Evolutionary conservation across 1,140 invertebrate species (phyloP).

Genomic region (Lordiphosa clarofinis): DNA sequence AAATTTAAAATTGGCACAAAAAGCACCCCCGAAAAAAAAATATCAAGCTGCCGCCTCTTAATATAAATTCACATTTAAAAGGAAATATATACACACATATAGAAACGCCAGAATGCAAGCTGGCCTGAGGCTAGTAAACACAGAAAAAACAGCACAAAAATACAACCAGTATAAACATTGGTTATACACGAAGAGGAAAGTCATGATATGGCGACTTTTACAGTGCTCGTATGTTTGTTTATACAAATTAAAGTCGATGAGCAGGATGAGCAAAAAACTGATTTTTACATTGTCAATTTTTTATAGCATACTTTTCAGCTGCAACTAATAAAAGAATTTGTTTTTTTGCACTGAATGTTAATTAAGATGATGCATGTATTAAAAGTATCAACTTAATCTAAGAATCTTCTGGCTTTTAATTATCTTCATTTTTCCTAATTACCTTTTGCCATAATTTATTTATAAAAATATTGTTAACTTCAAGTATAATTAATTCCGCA

Average conservation of each 20-base stretch:
- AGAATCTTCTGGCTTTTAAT: too few relatives aligned
- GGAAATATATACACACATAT: constrained; percentile 19
- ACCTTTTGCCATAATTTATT: too few relatives aligned
- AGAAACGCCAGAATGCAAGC: constrained; percentile 34
- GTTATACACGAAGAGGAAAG: constrained; percentile 21
- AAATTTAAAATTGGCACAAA: constrained; percentile 57
- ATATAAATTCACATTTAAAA: constrained; percentile 28
- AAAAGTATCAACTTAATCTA: too few relatives aligned
- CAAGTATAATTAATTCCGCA: too few relatives aligned
- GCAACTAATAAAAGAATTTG: too few relatives aligned
- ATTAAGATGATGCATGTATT: too few relatives aligned
- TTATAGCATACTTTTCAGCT: too few relatives aligned
- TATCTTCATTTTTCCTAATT: too few relatives aligned
- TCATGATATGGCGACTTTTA: constrained; percentile 6
- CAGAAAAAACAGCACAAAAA: constrained; percentile 12
- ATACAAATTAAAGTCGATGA: constrained; percentile 8
- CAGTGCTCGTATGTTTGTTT: too few relatives aligned
- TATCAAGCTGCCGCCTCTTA: constrained; percentile 29
- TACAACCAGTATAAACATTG: not conserved
- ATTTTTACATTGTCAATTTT: too few relatives aligned
- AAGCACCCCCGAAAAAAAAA: constrained; percentile 32
- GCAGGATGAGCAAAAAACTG: not conserved
- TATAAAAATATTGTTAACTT: too few relatives aligned
- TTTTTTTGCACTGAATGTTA: too few relatives aligned
- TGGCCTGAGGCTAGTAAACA: constrained; percentile 33